phyloP scores from a whole-genome alignment of 2,797 vertebrate genomes.

The Acrocephalus scirpaceus region DNA sequence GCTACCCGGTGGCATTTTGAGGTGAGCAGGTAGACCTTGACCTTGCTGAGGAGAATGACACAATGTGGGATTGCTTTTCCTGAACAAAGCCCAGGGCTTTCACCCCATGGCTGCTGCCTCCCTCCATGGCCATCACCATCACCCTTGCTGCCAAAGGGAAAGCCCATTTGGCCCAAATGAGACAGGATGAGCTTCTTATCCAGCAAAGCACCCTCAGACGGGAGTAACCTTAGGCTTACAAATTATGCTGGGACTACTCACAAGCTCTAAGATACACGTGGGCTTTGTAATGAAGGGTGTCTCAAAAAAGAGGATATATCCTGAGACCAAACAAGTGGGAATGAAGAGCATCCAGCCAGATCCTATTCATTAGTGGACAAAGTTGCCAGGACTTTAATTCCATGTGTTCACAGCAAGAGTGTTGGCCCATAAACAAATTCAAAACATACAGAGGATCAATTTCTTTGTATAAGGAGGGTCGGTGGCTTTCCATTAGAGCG shows the following conservation, averaged over 20 bases:
- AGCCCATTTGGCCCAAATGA: neutral
- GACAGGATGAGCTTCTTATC: neutral
- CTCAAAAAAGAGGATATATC: neutral
- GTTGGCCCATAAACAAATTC: slow-evolving; percentile 42
- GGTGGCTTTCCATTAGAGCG: slow-evolving; percentile 19
- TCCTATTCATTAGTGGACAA: neutral
- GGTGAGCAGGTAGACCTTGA: neutral
- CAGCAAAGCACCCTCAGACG: neutral
- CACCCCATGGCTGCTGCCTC: neutral
- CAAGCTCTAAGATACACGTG: neutral
- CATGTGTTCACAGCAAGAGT: neutral
- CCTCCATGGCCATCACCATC: neutral
- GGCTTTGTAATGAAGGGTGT: neutral
- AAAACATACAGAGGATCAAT: slow-evolving; percentile 55
- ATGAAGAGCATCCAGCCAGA: neutral
- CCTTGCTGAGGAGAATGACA: neutral
- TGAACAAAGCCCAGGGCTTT: neutral
- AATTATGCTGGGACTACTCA: neutral
- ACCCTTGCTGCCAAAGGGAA: neutral
- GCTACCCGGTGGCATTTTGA: neutral
- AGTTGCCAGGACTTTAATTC: slow-evolving; percentile 7
- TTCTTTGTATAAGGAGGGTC: slow-evolving; percentile 23
- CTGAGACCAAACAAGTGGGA: neutral
- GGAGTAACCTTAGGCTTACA: neutral
- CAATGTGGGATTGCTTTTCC: neutral